Base-by-base conservation (phyloP, 2,888 invertebrate species). In the Rapana venosa region DNA sequence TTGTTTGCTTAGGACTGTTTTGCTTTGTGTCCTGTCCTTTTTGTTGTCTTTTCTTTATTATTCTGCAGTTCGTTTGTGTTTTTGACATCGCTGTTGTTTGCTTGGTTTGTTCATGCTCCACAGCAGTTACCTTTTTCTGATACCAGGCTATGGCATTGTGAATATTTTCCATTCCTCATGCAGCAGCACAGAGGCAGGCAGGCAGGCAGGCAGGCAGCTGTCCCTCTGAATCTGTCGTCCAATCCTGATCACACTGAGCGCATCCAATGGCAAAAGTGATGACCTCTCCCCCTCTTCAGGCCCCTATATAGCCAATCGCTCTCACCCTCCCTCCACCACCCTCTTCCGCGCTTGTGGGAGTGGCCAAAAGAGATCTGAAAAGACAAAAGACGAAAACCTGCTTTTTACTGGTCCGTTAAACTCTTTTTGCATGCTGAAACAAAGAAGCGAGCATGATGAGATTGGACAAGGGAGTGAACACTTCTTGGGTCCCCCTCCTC, bases 111-210 rank as follows among this genome's bases (percentile, higher is more conserved):
- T 22, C n/a, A 1, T 74, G 74, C n/a, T 77, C 8, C 36, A 26
- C 15, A 30, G 15, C n/a, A 26, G 89, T 85, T 87, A 92, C 92
- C 91, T 91, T 91, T 90, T 92, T 92, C 87, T 95, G 95, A 93
- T 95, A 95, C 94, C 95, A 95, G 88, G 94, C 94, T 89, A 95
- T 94, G 91, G 94, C 92, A 90, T 93, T 91, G 92, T 95, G 95
- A 87, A 95, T 92, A 92, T 92, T 94, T 91, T 95, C 95, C 95
- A 95, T 95, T 92, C 93, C 94, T 93, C 88, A 79, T 30, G 20
- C 11, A 85, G 89, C 87, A 47, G 85, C 47, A 47, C 47, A 47
- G 47, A 47, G 47, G 47, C 47, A 47, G 47, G n/a, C 74, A 74
- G n/a, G n/a, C n/a, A 74, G 30, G n/a, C 74, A n/a, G 74, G 13